A percentile compares a stretch with the other conserved stretches of the same genome.
Conservation (phyloP, 2,797 vertebrate species). For the Psittacula derbiana region DNA sequence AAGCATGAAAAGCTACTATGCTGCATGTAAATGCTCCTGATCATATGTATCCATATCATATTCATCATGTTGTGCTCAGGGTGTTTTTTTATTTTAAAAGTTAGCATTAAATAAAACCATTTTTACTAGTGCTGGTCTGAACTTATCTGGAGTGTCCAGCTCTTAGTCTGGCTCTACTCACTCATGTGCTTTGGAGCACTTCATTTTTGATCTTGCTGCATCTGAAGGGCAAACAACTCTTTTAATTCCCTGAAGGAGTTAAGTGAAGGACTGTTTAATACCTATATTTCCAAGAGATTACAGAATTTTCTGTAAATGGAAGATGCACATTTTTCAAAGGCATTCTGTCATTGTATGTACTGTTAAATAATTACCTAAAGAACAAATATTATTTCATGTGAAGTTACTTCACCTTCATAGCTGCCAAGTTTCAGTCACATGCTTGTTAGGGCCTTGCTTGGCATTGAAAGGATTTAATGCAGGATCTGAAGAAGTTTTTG, state of each 20-base stretch:
- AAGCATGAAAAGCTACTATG: not conserved
- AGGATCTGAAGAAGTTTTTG: slow-evolving; percentile 22
- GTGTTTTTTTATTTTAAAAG: not conserved
- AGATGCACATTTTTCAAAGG: not conserved
- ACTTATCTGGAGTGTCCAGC: not conserved
- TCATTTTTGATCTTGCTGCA: not conserved
- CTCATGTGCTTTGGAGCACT: not conserved
- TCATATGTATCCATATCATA: not conserved
- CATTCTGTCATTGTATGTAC: not conserved
- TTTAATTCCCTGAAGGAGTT: not conserved
- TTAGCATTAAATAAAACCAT: not conserved
- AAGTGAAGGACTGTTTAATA: not conserved
- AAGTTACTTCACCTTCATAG: not conserved
- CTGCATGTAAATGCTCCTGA: not conserved
- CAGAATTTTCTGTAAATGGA: not conserved
- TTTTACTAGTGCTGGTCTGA: not conserved
- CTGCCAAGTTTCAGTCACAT: slow-evolving; percentile 65
- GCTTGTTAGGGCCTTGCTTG: not conserved
- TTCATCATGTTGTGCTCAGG: not conserved
- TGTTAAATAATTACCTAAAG: slow-evolving; percentile 56
- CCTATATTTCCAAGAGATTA: not conserved
- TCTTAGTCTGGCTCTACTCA: not conserved
- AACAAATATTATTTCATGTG: slow-evolving; percentile 35
- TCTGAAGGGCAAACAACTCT: not conserved
- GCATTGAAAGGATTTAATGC: not conserved